A percentile compares a stretch with the other conserved stretches of the same genome.
These are phyloP conservation scores for Nasalis larvatus DNA, from an alignment of 2,113 vertebrate species.

Conservation along the genomic window DNA sequence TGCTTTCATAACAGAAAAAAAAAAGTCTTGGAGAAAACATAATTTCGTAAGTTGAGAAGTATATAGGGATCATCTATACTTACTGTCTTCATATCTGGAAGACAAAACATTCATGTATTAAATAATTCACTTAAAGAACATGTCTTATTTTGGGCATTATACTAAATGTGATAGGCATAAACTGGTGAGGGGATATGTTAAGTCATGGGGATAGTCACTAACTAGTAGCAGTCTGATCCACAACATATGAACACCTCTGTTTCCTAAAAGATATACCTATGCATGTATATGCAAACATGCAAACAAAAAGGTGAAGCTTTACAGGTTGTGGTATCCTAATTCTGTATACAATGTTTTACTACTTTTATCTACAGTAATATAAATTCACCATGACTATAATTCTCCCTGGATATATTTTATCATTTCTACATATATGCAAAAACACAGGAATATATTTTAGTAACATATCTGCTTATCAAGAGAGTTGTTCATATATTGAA, in stretches of 20 bases:
- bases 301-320: neutral
- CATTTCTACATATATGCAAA: neutral
- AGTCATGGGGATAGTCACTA: neutral
- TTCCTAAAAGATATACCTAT: neutral
- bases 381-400: neutral
- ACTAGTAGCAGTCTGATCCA: neutral
- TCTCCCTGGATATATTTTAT: neutral
- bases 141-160: neutral
- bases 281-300: neutral
- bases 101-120: neutral
- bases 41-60: neutral
- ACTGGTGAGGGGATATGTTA: neutral
- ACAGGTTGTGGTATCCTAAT: neutral
- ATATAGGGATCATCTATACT: neutral
- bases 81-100: neutral
- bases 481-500: neutral
- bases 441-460: neutral
- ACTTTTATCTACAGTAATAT: neutral
- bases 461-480: neutral
- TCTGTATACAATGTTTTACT: neutral
- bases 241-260: neutral
- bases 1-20: neutral
- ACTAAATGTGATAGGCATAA: neutral
- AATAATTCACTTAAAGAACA: neutral
- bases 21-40: neutral